A percentile compares a stretch with the other conserved stretches of the same genome.
Conservation (phyloP, 2,888 invertebrate species). For the Linnaemya tessellans region DNA sequence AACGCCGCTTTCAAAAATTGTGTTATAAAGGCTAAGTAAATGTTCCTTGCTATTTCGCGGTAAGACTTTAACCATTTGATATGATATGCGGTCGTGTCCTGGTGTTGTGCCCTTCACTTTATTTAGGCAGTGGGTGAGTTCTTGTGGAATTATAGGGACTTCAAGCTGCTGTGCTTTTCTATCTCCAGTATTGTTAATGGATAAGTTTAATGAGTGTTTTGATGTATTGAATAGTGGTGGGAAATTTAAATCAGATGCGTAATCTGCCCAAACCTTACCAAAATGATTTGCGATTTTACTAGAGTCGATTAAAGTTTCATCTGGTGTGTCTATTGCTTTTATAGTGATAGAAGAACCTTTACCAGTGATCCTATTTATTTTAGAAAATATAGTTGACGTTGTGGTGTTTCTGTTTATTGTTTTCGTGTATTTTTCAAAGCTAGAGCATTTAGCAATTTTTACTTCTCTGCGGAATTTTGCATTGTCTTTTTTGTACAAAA, state of each 20-base stretch:
- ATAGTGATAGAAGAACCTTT: not conserved
- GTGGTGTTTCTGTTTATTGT: slow-evolving; percentile 34
- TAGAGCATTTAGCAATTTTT: slow-evolving; percentile 25
- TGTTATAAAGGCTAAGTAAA: slow-evolving; percentile 29
- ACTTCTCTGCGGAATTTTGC: slow-evolving; percentile 41
- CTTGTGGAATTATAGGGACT: slow-evolving; percentile 3
- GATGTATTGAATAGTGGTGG: not conserved
- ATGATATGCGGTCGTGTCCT: slow-evolving; percentile 33
- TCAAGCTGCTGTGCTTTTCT: slow-evolving; percentile 10
- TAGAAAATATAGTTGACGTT: slow-evolving; percentile 18
- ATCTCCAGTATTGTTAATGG: too few species aligned
- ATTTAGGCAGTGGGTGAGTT: slow-evolving; percentile 18
- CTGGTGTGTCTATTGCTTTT: not conserved
- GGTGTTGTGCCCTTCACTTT: slow-evolving; percentile 27
- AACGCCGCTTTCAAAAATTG: too few species aligned
- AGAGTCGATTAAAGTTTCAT: not conserved
- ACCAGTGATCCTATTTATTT: slow-evolving; percentile 22
- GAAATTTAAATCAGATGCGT: not conserved
- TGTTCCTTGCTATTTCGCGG: not conserved
- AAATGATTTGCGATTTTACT: slow-evolving; percentile 6
- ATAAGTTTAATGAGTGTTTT: not conserved
- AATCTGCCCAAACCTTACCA: slow-evolving; percentile 1
- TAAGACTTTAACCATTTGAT: slow-evolving; percentile 32
- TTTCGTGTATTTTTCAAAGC: slow-evolving; percentile 12
- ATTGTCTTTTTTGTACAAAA: slow-evolving; percentile 24